Evolutionary conservation across 1,140 invertebrate genomes (phyloP).

Genomic region (Lepidostoma basale): DNA sequence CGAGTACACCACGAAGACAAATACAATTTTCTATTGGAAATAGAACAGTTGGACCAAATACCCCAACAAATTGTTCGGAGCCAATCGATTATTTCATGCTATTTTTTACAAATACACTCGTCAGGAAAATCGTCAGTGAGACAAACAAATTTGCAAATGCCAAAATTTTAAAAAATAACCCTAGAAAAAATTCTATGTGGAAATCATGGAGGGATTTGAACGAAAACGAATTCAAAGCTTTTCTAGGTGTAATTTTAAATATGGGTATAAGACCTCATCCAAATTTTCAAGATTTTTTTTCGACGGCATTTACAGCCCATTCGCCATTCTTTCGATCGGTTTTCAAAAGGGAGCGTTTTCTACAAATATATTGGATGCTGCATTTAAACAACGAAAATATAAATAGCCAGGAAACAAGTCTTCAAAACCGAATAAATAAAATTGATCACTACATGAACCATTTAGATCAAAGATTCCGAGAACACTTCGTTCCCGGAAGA

Average conservation of each 20-base stretch:
- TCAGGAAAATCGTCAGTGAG: neutral
- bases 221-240: constrained; percentile 15
- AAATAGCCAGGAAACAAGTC: neutral
- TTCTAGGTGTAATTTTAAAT: constrained; percentile 29
- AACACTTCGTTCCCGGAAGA: constrained; percentile 38
- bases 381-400: constrained; percentile 18
- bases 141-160: constrained; percentile 24
- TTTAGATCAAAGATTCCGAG: constrained; percentile 38
- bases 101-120: too few relatives aligned
- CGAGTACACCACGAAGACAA: too few relatives aligned
- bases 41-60: too few relatives aligned
- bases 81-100: too few relatives aligned
- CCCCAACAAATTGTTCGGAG: too few relatives aligned
- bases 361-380: constrained; percentile 36
- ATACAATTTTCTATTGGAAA: too few relatives aligned
- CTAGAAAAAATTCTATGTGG: constrained; percentile 4
- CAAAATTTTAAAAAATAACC: neutral
- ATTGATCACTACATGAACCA: constrained; percentile 39
- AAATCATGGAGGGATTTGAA: constrained; percentile 21
- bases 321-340: constrained; percentile 15
- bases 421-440: neutral
- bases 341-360: constrained; percentile 20
- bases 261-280: constrained; percentile 27
- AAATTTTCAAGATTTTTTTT: constrained; percentile 28
- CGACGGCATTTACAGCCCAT: neutral